Base-by-base conservation (phyloP, 2,113 vertebrate species). In the Pollachius pollachius region DNA sequence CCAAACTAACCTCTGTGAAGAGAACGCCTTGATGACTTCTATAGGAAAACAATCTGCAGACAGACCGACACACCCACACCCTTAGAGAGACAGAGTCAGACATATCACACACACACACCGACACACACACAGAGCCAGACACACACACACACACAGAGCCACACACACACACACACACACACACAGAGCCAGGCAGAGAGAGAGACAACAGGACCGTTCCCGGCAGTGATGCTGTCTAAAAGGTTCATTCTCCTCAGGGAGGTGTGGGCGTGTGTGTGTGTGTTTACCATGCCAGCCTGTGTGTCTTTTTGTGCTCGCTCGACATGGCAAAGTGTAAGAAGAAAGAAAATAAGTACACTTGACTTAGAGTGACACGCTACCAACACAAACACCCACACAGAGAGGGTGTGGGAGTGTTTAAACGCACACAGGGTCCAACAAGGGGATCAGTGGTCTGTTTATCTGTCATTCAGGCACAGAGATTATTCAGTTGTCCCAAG, bases 311-410 rank as follows among this genome's bases (percentile, higher is more conserved):
- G 62, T 34, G 6, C 4, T 37, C 65, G 60, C 59, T 48, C 72
- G 73, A 83, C 54, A 59, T 76, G 69, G 65, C 69, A 79, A 78
- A 73, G 70, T 73, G 52, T 81, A 71, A 75, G 79, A 71, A 69
- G 74, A 73, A 71, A 15, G 67, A 81, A 71, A 73, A 83, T 69
- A 78, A 70, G 30, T 19, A 64, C 79, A 57, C 72, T 82, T 82
- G 81, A 84, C 79, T 71, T 89, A 81, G 80, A 80, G 81, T 88
- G 77, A 81, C 21, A 71, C 85, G 79, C 81, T 76, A 78, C 68
- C 84, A 15, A 62, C 75, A 66, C 11, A 64, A 73, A 65, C 52
- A 60, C 65, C 74, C 23, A 3, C 68, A 65, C 37, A 62, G 30
- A 34, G 30, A 34, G 30, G 30, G 30, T 7, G 30, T 34, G 30